Evolutionary conservation across 2,797 vertebrate genomes (phyloP).

Genomic region (Calcarius lapponicus): DNA sequence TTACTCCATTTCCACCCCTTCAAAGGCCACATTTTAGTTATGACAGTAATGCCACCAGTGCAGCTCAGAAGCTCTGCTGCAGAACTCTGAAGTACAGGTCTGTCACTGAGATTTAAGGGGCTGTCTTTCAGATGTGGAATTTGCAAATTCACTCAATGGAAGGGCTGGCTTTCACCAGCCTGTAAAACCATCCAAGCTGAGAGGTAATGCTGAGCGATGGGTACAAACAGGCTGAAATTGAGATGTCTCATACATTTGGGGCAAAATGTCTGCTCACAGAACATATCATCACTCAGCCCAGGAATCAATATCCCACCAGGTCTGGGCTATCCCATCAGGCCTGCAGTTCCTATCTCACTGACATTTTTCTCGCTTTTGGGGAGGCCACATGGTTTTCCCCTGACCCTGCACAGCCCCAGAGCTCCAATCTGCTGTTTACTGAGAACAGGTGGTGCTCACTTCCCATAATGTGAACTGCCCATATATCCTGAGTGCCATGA

Average conservation of each 20-base stretch:
- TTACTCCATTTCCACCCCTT: background rate
- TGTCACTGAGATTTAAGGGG: background rate
- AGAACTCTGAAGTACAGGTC: background rate
- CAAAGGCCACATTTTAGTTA: background rate
- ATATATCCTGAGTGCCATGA: background rate
- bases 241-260: constrained; percentile 1
- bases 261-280: background rate
- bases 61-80: background rate
- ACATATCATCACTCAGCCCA: background rate
- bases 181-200: background rate
- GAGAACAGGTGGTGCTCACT: constrained; percentile 54
- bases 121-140: background rate
- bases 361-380: background rate
- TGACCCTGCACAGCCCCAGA: background rate
- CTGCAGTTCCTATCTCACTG: background rate
- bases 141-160: background rate
- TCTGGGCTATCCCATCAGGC: background rate
- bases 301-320: background rate
- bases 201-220: background rate
- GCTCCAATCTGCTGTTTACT: constrained; percentile 60
- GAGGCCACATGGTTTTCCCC: background rate
- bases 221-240: constrained; percentile 6
- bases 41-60: background rate
- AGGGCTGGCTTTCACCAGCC: background rate
- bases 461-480: background rate